These are phyloP conservation scores for Netelia fuscicornis DNA, from an alignment of 2,888 invertebrate genomes.

Conservation along the genomic window DNA sequence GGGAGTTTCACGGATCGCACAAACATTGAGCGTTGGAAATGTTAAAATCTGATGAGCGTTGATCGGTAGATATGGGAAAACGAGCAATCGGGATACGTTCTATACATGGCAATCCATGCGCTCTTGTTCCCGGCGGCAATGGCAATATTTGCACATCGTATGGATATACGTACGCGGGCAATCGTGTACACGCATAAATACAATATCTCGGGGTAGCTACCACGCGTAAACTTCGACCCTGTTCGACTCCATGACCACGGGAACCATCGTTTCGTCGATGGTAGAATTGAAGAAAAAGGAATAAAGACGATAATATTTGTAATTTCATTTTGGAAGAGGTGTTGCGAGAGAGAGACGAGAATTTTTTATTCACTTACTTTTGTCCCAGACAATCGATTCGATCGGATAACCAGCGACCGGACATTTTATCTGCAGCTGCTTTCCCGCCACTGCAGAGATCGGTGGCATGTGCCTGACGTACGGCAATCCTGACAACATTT, in stretches of 20 bases:
- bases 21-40: neutral
- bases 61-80: conserved; percentile 42
- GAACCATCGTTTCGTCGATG: conserved; percentile 15
- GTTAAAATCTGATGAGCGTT: conserved; percentile 29
- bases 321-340: neutral
- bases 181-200: conserved; percentile 55
- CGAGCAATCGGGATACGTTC: neutral
- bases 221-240: conserved; percentile 20
- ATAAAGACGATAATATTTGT: neutral
- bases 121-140: conserved; percentile 15
- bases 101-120: neutral
- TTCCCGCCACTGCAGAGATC: conserved; percentile 85
- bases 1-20: neutral
- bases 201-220: conserved; percentile 11
- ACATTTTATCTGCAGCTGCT: conserved; percentile 85
- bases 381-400: conserved; percentile 86
- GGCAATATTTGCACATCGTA: conserved; percentile 55
- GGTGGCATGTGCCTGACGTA: conserved; percentile 84
- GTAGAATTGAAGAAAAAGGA: conserved; percentile 27
- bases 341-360: neutral
- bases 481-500: conserved; percentile 82
- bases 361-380: conserved; percentile 82
- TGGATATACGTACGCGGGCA: conserved; percentile 2
- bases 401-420: conserved; percentile 87
- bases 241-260: conserved; percentile 20